These are phyloP conservation scores for Myotis lucifugus DNA, from an alignment of 2,113 vertebrate genomes.

Conservation along the genomic window DNA sequence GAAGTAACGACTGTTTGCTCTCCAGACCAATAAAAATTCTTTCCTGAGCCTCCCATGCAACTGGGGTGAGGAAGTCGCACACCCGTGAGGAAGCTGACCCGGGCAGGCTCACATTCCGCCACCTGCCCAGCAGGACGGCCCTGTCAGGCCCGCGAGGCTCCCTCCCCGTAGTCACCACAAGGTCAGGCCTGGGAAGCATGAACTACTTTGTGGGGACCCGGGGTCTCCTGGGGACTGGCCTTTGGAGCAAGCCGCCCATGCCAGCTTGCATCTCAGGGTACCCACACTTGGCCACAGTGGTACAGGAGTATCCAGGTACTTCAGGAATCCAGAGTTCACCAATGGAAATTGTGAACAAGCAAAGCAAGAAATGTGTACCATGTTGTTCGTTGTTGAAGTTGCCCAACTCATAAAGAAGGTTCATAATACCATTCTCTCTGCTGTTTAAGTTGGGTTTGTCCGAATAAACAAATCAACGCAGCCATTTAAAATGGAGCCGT, in stretches of 20 bases:
- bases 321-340: background rate
- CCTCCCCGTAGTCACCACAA: background rate
- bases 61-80: background rate
- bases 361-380: background rate
- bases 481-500: background rate
- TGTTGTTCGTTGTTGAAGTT: background rate
- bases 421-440: background rate
- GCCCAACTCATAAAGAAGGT: background rate
- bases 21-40: constrained; percentile 16
- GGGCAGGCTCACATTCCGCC: background rate
- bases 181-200: background rate
- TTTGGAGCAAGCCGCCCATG: background rate
- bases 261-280: too few relatives aligned
- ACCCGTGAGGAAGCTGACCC: background rate
- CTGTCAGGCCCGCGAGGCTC: background rate
- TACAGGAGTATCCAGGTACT: background rate
- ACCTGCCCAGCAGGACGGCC: background rate
- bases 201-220: fast-evolving
- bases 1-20: background rate
- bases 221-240: background rate
- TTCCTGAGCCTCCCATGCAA: background rate
- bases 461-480: background rate
- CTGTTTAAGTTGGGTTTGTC: background rate
- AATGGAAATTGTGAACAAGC: background rate
- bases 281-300: background rate